phyloP scores from a whole-genome alignment of 2,888 invertebrate species.

The Steinernema carpocapsae region DNA sequence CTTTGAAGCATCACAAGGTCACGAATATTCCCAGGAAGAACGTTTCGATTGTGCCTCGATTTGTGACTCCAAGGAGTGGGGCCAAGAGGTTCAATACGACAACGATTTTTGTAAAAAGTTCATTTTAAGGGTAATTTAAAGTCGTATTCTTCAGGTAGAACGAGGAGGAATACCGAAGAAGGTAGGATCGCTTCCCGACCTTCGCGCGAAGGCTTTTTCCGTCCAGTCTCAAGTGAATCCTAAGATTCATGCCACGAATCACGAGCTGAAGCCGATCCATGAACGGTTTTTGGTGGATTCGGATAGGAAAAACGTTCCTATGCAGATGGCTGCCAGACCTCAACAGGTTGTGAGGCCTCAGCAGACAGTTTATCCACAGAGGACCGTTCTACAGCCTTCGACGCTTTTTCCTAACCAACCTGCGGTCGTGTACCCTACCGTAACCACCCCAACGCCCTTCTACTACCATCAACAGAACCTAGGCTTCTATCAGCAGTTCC shows the following conservation, averaged over 20 bases:
- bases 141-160: background rate
- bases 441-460: background rate
- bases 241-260: slow-evolving; percentile 16
- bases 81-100: background rate
- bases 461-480: slow-evolving; percentile 22
- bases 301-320: background rate
- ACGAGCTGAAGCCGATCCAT: slow-evolving; percentile 1
- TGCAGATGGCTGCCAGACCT: background rate
- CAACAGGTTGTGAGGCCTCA: background rate
- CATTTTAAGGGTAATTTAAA: no score
- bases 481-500: slow-evolving; percentile 31
- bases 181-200: background rate
- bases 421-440: slow-evolving; percentile 4
- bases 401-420: background rate
- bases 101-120: background rate
- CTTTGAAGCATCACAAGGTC: background rate
- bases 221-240: slow-evolving; percentile 5
- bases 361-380: no score
- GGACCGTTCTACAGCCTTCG: no score
- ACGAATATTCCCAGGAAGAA: background rate
- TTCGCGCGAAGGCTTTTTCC: slow-evolving; percentile 12
- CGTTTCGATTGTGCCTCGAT: background rate
- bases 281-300: slow-evolving; percentile 5
- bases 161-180: background rate
- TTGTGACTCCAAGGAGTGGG: background rate